Percentiles rank a stretch among this genome's conserved stretches.
Evolutionary conservation across 1,140 invertebrate genomes (phyloP).

Genomic region (Lordiphosa mommai): DNA sequence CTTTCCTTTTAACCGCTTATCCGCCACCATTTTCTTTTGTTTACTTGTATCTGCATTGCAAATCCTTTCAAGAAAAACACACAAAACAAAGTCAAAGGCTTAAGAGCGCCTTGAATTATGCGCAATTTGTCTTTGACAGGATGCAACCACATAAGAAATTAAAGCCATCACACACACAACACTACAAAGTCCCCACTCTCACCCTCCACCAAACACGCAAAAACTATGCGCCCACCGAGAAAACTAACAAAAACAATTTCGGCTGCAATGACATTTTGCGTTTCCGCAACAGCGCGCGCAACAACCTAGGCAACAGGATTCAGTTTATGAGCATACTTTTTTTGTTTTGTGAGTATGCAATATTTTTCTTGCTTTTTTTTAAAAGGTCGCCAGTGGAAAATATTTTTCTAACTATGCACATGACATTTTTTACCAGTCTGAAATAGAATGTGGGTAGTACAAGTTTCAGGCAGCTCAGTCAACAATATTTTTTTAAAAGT

Average conservation of each 20-base stretch:
- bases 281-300: neutral
- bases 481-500: no score
- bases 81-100: constrained; percentile 3
- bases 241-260: no score
- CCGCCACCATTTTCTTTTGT: constrained; percentile 1
- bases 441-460: no score
- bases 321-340: no score
- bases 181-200: constrained; percentile 13
- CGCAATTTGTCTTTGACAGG: constrained; percentile 40
- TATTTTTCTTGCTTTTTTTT: no score
- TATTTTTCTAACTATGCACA: no score
- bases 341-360: no score
- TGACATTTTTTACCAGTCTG: no score
- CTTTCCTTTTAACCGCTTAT: neutral
- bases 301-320: no score
- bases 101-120: constrained; percentile 33
- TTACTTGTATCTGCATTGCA: constrained; percentile 27
- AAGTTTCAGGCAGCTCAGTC: no score
- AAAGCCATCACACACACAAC: constrained; percentile 14
- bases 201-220: neutral
- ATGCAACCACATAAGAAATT: constrained; percentile 19
- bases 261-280: neutral
- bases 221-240: no score
- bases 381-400: no score
- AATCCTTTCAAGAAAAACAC: constrained; percentile 10